Evolutionary conservation across 2,888 invertebrate species (phyloP), one percentile per base, ranked within the genome.

Genomic region (Tupiocoris notatus): DNA sequence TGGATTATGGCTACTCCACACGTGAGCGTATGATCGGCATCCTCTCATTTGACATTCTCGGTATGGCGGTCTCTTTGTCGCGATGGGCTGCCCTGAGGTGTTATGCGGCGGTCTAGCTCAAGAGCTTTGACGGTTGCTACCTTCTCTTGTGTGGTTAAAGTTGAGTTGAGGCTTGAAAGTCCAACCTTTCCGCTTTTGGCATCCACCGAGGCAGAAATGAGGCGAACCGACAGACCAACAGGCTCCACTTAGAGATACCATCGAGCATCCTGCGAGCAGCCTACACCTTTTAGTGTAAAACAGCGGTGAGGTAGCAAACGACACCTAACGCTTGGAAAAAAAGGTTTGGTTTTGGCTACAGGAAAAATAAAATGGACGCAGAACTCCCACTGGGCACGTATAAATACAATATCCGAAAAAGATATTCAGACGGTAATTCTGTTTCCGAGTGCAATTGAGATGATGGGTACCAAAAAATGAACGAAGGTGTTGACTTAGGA

Each of bases 201-300:
- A 59, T 59, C 56, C 70, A 59, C 39, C 70, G 70, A 59, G 22
- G 70, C 70, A 58, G 70, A 70, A 59, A 24, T 70, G 59, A 70
- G 20, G 70, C 16, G 58, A 70, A 70, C 22, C 58, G 70, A 70
- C 70, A 58, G 58, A 20, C 24, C 70, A 70, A 70, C 70, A 70
- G 70, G 61, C 70, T 23, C 24, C 61, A 24, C 39, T 39, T 39
- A 39, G 39, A 70, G 70, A 70, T 70, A 70, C 70, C 24, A 70
- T 70, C 70, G 39, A 39, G 6, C 39, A 39, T 39, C 39, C 3
- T 39, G 39, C 3, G 39, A 39, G 39, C 39, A 39, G 39, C 39
- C 39, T 39, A 39, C 39, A 39, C 39, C 39, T 39, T 39, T 39
- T 39, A 39, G 39, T 39, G 39, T 12, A 12, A 12, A 39, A 3